These are phyloP conservation scores for Phyllotreta cruciferae DNA, from an alignment of 2,888 invertebrate species.

Conservation along the genomic window DNA sequence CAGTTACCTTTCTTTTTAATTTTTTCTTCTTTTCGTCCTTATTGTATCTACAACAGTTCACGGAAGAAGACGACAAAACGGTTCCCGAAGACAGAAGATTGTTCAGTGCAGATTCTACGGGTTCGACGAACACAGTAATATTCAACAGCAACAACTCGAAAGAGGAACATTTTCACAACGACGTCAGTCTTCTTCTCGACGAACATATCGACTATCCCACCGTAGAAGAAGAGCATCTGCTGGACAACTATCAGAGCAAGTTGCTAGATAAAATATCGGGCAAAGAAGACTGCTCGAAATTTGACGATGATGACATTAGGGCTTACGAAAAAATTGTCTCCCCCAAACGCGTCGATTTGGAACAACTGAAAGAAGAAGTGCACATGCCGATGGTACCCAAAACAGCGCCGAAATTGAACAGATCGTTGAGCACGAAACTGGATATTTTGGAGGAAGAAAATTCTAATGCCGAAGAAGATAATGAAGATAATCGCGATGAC, in stretches of 20 bases:
- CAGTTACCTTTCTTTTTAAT: not conserved
- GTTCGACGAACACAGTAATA: slow-evolving; percentile 49
- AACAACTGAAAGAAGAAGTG: slow-evolving; percentile 18
- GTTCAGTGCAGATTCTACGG: slow-evolving; percentile 47
- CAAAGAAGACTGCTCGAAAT: slow-evolving; percentile 34
- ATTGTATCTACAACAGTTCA: not conserved
- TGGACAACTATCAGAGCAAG: slow-evolving; percentile 45
- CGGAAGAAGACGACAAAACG: slow-evolving; percentile 36
- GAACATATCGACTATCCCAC: slow-evolving; percentile 34
- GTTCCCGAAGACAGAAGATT: slow-evolving; percentile 27
- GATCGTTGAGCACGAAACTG: slow-evolving; percentile 18
- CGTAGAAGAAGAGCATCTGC: slow-evolving; percentile 40
- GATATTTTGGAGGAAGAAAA: slow-evolving; percentile 24
- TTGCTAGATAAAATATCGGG: slow-evolving; percentile 45
- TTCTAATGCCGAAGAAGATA: slow-evolving; percentile 31
- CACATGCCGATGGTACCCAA: slow-evolving; percentile 13
- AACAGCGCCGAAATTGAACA: slow-evolving; percentile 14
- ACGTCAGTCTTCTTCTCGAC: slow-evolving; percentile 10
- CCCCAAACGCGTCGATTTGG: slow-evolving; percentile 21
- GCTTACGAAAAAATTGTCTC: slow-evolving; percentile 20
- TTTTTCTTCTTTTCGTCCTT: not conserved
- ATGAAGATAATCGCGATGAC: slow-evolving; percentile 32
- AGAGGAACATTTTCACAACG: slow-evolving; percentile 3
- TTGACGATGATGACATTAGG: slow-evolving; percentile 23
- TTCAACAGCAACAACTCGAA: slow-evolving; percentile 35